phyloP scores from a whole-genome alignment of 2,888 invertebrate species.

The Ophonus ardosiacus region DNA sequence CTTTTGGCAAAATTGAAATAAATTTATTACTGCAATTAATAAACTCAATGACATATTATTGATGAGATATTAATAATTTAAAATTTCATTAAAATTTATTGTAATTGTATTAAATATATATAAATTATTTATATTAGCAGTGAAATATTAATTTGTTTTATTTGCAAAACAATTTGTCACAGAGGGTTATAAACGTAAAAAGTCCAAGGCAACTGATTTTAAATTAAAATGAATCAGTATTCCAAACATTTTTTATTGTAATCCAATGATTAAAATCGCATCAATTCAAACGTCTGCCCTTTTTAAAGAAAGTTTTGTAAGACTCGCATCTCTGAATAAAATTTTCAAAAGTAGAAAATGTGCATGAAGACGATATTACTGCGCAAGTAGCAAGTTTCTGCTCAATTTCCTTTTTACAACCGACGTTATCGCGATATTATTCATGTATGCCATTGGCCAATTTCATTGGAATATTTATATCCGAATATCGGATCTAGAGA shows the following conservation, averaged over 20 bases:
- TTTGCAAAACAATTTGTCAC: not conserved
- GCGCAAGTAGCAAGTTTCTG: constrained; percentile 41
- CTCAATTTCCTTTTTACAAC: constrained; percentile 47
- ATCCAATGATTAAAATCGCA: constrained; percentile 34
- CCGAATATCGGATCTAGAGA: constrained; percentile 25
- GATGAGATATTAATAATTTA: too few relatives aligned
- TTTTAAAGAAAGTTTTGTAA: constrained; percentile 15
- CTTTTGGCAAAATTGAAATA: too few relatives aligned
- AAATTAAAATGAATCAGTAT: constrained; percentile 1
- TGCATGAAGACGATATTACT: constrained; percentile 29
- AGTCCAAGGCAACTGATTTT: not conserved
- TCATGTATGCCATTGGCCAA: constrained; percentile 48
- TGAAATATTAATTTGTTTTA: too few relatives aligned
- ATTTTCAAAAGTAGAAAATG: constrained; percentile 10
- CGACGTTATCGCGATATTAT: constrained; percentile 49
- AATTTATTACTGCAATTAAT: too few relatives aligned
- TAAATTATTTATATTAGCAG: too few relatives aligned
- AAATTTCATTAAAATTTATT: too few relatives aligned
- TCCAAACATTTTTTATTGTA: constrained; percentile 24
- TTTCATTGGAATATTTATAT: constrained; percentile 40
- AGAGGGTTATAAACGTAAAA: not conserved
- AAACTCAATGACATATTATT: too few relatives aligned
- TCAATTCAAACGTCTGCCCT: not conserved
- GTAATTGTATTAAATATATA: too few relatives aligned
- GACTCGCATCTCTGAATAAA: constrained; percentile 1